Evolutionary conservation across 2,888 invertebrate species (phyloP), one percentile per base, ranked within the genome.

Genomic region (Euphydryas editha): DNA sequence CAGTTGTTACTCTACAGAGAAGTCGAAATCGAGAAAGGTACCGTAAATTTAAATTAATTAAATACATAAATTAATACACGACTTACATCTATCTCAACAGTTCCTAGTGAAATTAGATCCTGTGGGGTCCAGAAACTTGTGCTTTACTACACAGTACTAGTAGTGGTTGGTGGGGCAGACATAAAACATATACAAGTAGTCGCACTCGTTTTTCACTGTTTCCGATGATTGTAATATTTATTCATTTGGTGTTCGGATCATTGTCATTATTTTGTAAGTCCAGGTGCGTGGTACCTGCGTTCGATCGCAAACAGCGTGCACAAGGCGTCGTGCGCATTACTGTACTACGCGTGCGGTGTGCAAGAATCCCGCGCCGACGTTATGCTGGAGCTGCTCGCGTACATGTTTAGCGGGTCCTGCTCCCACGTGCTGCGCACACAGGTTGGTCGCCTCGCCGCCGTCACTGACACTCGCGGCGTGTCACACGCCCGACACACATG

Each of bases 371-470:
- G 95, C 44, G 91, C 93, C 54, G 98, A 98, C 85, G 97, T 97
- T 78, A 85, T 96, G 73, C 91, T 99, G 2, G 98, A 98, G 83
- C 93, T 99, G 67, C 94, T 99, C 60, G 95, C 96, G 54, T 98
- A 99, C 87, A 95, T 98, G 72, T 94, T 99, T 49, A 94, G 95
- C 11, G 99, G 99, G 83, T 98, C 99, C 0, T 98, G 98, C 86
- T 99, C 98, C 88, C 96, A 97, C 87, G 94, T 95, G 64, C 94
- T 99, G 24, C 91, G 99, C 78, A 99, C 99, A 1, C 95, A 98
- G 95, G 96, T 96, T 81, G n/a, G n/a, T n/a, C n/a, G n/a, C n/a
- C n/a, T n/a, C n/a, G n/a, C n/a, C n/a, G n/a, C n/a, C n/a, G n/a
- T n/a, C n/a, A n/a, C n/a, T n/a, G n/a, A 97, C 83, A 98, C 98